These are phyloP conservation scores for Lacerta bilineata DNA, from an alignment of 2,797 vertebrate genomes.

Conservation along the genomic window DNA sequence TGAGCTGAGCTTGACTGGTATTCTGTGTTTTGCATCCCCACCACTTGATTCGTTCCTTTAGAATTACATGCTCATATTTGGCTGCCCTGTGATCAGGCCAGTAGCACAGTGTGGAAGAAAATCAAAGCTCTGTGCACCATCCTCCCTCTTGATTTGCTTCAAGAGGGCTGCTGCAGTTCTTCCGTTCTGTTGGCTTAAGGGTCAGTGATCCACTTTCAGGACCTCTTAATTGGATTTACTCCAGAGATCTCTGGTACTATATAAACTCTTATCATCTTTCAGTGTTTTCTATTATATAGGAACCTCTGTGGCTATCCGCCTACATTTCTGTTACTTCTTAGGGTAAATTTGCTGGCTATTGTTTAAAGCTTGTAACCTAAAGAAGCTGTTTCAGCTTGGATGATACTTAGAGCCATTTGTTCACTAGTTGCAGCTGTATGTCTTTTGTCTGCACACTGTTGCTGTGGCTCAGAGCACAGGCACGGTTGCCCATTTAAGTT, in stretches of 20 bases:
- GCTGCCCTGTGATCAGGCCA: conserved; percentile 38
- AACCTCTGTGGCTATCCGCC: conserved; percentile 53
- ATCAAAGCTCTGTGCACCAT: conserved; percentile 49
- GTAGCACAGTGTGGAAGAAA: conserved; percentile 37
- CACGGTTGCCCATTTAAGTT: conserved; percentile 47
- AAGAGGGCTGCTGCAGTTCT: conserved; percentile 46
- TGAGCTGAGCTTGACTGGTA: background rate
- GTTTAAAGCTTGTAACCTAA: conserved; percentile 21
- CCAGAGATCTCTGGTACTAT: conserved; percentile 50
- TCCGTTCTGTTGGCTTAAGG: conserved; percentile 48
- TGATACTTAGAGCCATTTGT: conserved; percentile 58
- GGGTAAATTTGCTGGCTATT: conserved; percentile 47
- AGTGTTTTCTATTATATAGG: conserved; percentile 57
- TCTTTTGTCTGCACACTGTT: background rate
- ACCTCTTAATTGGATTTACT: conserved; percentile 66
- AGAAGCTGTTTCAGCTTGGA: conserved; percentile 52
- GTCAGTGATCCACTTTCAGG: conserved; percentile 51
- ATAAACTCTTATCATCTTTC: conserved; percentile 51
- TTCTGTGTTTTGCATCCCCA: conserved; percentile 2
- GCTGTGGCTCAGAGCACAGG: conserved; percentile 49
- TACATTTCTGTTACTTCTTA: conserved; percentile 54
- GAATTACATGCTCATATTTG: conserved; percentile 58
- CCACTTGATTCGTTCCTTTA: background rate
- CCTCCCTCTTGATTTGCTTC: conserved; percentile 48
- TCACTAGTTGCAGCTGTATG: conserved; percentile 33